Evolutionary conservation across 2,113 vertebrate genomes (phyloP).

Genomic region (Gila orcuttii): DNA sequence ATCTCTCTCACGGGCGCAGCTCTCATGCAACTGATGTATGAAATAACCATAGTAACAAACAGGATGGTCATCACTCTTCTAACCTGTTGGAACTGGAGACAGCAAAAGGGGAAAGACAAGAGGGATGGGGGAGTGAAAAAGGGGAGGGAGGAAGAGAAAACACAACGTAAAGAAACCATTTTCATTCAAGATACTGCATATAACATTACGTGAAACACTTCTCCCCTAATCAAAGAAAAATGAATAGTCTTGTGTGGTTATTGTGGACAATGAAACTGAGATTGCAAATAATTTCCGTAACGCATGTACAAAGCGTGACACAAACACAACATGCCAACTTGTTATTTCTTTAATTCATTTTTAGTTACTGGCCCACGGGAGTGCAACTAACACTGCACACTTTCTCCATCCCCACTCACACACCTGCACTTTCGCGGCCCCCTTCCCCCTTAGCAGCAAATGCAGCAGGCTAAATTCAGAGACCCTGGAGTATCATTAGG

Average conservation of each 20-base stretch:
- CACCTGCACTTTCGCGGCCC: conserved; percentile 3
- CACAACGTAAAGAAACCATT: not conserved
- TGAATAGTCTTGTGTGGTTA: not conserved
- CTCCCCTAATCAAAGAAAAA: not conserved
- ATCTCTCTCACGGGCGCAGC: conserved; percentile 99
- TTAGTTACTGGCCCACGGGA: conserved; percentile 46
- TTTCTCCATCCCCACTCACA: conserved; percentile 47
- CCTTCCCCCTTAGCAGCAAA: conserved; percentile 20
- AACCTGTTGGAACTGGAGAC: conserved; percentile 96
- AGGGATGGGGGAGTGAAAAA: conserved; percentile 26
- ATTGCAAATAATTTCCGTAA: conserved; percentile 35
- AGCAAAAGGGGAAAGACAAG: conserved; percentile 42
- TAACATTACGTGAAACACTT: not conserved
- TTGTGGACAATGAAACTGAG: not conserved
- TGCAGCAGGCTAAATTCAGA: conserved; percentile 60
- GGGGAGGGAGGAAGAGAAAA: conserved; percentile 41
- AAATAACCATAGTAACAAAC: conserved; percentile 99
- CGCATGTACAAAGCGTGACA: conserved; percentile 14
- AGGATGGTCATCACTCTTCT: conserved; percentile 99
- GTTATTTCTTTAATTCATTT: conserved; percentile 58
- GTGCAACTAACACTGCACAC: conserved; percentile 46
- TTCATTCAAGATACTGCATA: not conserved
- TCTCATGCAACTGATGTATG: conserved; percentile 99
- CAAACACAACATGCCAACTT: conserved; percentile 47
- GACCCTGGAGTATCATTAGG: conserved; percentile 62